These are phyloP conservation scores for Diadema setosum DNA, from an alignment of 35 echinoderm and acorn worm species.

Conservation along the genomic window DNA sequence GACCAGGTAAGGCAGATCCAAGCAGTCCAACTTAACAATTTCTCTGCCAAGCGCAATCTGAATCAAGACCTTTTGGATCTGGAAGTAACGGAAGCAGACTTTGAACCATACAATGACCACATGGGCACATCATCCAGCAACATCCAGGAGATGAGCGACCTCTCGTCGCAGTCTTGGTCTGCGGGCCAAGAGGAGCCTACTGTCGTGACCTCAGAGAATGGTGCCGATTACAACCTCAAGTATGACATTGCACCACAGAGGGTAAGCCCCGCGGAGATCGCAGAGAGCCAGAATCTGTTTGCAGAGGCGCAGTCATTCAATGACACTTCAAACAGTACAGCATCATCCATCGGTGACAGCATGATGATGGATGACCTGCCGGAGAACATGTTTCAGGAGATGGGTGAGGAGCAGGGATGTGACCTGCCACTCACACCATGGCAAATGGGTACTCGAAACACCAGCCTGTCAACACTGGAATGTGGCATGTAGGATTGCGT, in stretches of 20 bases:
- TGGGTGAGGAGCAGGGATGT: background rate
- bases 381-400: constrained; percentile 14
- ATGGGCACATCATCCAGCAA: background rate
- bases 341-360: constrained; percentile 39
- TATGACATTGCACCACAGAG: background rate
- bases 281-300: too few species aligned
- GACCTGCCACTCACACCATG: background rate
- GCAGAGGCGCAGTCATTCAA: constrained; percentile 29
- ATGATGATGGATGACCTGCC: constrained; percentile 45
- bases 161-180: background rate
- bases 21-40: background rate
- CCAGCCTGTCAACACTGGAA: constrained; percentile 32
- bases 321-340: constrained; percentile 50
- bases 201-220: background rate
- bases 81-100: constrained; percentile 44
- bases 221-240: background rate
- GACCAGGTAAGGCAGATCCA: background rate
- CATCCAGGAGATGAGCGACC: too few species aligned
- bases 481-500: constrained; percentile 26
- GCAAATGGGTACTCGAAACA: constrained; percentile 37
- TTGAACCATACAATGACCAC: background rate
- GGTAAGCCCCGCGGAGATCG: background rate
- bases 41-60: constrained; percentile 44
- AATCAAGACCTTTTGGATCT: constrained; percentile 38
- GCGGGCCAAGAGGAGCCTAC: background rate